phyloP scores from a whole-genome alignment of 2,113 vertebrate genomes.

The Mesembrinibis cayennensis region DNA sequence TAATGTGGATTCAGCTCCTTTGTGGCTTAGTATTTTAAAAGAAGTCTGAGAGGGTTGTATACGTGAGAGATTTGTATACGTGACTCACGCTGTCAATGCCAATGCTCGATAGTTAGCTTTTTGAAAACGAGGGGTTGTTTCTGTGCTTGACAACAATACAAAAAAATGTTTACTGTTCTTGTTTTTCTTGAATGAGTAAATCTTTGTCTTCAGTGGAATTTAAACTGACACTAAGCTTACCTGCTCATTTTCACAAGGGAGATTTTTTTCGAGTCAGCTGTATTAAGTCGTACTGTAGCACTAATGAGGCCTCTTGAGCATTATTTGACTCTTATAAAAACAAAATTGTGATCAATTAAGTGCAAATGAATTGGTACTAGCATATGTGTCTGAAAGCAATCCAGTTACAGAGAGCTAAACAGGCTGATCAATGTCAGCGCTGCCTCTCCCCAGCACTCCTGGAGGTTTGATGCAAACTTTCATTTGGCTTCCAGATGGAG shows the following conservation, averaged over 20 bases:
- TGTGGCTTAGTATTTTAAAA: background rate
- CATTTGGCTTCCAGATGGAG: constrained; percentile 3
- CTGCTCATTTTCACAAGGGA: background rate
- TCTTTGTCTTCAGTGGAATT: background rate
- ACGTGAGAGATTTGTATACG: background rate
- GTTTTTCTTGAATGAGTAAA: background rate
- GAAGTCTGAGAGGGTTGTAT: background rate
- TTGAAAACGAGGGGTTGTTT: background rate
- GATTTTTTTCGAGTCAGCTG: background rate
- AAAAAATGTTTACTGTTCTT: background rate
- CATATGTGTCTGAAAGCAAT: constrained; percentile 24
- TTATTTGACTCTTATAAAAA: constrained; percentile 26
- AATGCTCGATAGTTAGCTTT: accelerated
- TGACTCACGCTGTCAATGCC: background rate
- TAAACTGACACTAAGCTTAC: background rate
- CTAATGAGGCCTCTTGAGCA: constrained; percentile 63
- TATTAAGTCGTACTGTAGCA: background rate
- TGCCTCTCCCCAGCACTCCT: background rate
- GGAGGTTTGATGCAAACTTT: background rate
- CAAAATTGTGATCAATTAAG: constrained; percentile 56
- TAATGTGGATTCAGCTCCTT: background rate
- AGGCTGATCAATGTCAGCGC: background rate
- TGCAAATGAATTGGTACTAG: constrained; percentile 48
- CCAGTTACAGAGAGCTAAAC: background rate
- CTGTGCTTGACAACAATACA: background rate